Percentiles rank a stretch among this genome's conserved stretches.
phyloP scores from a whole-genome alignment of 2,888 invertebrate genomes.

The Apoda limacodes region DNA sequence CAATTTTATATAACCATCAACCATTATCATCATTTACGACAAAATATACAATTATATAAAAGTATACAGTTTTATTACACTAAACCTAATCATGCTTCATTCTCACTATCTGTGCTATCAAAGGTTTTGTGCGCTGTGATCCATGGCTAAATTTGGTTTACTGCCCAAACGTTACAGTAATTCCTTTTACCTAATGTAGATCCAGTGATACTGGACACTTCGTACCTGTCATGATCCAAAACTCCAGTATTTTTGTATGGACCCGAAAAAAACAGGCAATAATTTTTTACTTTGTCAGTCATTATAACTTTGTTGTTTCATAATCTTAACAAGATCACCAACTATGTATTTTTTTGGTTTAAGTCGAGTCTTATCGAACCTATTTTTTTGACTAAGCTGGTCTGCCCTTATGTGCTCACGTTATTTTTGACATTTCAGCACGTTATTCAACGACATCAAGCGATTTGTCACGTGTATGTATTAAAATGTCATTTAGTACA shows the following conservation, averaged over 20 bases:
- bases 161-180: no score
- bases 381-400: conserved; percentile 16
- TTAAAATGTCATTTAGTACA: neutral
- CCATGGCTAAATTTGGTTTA: no score
- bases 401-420: neutral
- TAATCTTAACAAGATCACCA: conserved; percentile 17
- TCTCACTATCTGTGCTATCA: no score
- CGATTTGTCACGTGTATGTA: neutral
- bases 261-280: conserved; percentile 11
- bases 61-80: no score
- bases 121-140: no score
- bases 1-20: no score
- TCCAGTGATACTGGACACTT: conserved; percentile 8
- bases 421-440: neutral
- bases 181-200: no score
- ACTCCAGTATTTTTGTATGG: conserved; percentile 9
- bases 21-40: no score
- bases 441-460: neutral
- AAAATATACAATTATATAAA: no score
- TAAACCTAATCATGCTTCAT: no score
- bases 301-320: conserved; percentile 6
- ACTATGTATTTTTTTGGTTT: conserved; percentile 9
- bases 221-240: conserved; percentile 12
- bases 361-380: conserved; percentile 13
- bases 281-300: conserved; percentile 13